Conservation (phyloP, 1,140 invertebrate genomes). For the Drosophila sturtevanti region DNA sequence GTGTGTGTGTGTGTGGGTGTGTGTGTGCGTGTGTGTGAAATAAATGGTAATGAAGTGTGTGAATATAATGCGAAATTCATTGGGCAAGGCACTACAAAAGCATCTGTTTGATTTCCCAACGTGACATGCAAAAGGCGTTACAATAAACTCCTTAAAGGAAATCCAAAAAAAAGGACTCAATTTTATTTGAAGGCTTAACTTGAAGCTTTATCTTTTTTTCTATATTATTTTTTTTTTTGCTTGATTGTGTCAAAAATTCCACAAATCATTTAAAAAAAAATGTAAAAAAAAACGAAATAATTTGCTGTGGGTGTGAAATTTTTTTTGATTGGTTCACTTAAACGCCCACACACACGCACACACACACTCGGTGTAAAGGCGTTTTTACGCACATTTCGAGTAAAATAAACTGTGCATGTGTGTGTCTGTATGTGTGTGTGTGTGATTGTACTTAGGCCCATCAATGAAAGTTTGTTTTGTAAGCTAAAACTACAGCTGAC, state of each 20-base stretch:
- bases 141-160: conserved; percentile 31
- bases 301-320: neutral
- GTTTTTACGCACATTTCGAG: no score
- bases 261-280: conserved; percentile 36
- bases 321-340: neutral
- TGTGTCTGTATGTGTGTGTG: neutral
- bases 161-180: conserved; percentile 16
- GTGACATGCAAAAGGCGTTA: conserved; percentile 66
- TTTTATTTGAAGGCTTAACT: conserved; percentile 9
- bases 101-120: conserved; percentile 49
- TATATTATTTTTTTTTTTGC: no score
- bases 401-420: no score
- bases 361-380: neutral
- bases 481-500: conserved; percentile 45
- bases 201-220: no score
- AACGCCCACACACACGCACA: neutral
- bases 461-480: conserved; percentile 49
- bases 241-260: neutral
- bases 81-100: conserved; percentile 17
- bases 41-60: conserved; percentile 18
- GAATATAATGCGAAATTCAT: conserved; percentile 34
- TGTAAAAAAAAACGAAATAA: neutral
- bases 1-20: neutral
- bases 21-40: neutral
- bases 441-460: conserved; percentile 6